Conservation (phyloP, 2,888 invertebrate species). For the Mythimna lalbum region DNA sequence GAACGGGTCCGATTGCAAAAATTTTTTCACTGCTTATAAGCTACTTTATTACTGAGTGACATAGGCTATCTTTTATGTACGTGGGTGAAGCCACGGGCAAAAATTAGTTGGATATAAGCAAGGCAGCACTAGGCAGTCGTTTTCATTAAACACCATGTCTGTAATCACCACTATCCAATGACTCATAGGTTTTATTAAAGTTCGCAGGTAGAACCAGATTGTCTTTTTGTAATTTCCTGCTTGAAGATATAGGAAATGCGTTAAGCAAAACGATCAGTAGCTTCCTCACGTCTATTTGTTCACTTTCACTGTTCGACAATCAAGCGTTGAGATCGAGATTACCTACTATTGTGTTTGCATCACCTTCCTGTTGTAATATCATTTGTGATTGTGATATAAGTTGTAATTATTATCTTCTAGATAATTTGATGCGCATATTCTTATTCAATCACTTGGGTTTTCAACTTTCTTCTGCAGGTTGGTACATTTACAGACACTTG, state of each 20-base stretch:
- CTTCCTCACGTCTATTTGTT: slow-evolving; percentile 76
- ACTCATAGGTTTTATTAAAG: slow-evolving; percentile 37
- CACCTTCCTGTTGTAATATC: slow-evolving; percentile 58
- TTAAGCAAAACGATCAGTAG: slow-evolving; percentile 69
- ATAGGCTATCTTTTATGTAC: too few species aligned
- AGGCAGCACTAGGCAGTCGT: neutral
- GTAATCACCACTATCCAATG: slow-evolving; percentile 27
- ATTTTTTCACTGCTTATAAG: too few species aligned
- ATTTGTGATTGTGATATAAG: slow-evolving; percentile 38
- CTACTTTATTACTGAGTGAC: too few species aligned
- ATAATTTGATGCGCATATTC: neutral
- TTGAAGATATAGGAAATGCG: slow-evolving; percentile 58
- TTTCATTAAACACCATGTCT: slow-evolving; percentile 22
- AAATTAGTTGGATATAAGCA: neutral
- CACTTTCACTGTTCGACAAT: slow-evolving; percentile 81
- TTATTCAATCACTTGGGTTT: slow-evolving; percentile 6
- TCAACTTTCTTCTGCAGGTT: neutral
- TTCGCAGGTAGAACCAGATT: slow-evolving; percentile 44
- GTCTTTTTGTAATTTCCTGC: slow-evolving; percentile 48
- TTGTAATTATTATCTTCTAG: slow-evolving; percentile 10
- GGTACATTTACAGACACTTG: neutral
- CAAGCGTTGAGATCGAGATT: slow-evolving; percentile 64
- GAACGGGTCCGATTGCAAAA: too few species aligned
- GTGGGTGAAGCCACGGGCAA: too few species aligned
- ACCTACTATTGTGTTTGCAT: slow-evolving; percentile 71